Evolutionary conservation across 2,888 invertebrate species (phyloP).

Genomic region (Diarsia brunnea): DNA sequence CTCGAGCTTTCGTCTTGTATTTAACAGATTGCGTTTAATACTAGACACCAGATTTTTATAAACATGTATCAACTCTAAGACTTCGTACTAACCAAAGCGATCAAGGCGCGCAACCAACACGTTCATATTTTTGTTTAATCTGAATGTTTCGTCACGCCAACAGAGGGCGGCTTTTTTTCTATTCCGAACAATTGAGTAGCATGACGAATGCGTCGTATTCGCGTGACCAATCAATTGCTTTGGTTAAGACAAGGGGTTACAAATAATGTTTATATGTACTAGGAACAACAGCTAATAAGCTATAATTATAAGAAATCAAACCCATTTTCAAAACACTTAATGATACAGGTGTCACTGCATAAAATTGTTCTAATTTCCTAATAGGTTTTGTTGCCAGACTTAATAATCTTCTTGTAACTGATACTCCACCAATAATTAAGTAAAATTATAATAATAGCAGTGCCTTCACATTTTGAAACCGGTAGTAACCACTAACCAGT

Average conservation of each 20-base stretch:
- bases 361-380: slow-evolving; percentile 6
- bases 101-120: no score
- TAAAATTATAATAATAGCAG: slow-evolving; percentile 11
- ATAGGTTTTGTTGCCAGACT: neutral
- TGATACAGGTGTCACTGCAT: slow-evolving; percentile 5
- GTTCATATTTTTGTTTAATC: neutral
- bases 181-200: neutral
- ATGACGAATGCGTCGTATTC: neutral
- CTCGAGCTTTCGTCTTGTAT: slow-evolving; percentile 28
- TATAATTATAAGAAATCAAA: slow-evolving; percentile 6
- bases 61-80: neutral
- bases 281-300: neutral
- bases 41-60: neutral
- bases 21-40: neutral
- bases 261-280: neutral
- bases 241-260: neutral
- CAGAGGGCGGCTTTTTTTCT: neutral
- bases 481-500: slow-evolving; percentile 30
- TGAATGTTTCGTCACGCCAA: neutral
- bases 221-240: neutral
- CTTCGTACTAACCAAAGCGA: neutral
- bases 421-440: slow-evolving; percentile 1
- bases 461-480: slow-evolving; percentile 57
- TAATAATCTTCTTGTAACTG: neutral
- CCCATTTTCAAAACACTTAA: slow-evolving; percentile 35